Percentiles rank a stretch among this genome's conserved stretches.
phyloP scores from a whole-genome alignment of 2,888 invertebrate genomes.

The Cerastis rubricosa region DNA sequence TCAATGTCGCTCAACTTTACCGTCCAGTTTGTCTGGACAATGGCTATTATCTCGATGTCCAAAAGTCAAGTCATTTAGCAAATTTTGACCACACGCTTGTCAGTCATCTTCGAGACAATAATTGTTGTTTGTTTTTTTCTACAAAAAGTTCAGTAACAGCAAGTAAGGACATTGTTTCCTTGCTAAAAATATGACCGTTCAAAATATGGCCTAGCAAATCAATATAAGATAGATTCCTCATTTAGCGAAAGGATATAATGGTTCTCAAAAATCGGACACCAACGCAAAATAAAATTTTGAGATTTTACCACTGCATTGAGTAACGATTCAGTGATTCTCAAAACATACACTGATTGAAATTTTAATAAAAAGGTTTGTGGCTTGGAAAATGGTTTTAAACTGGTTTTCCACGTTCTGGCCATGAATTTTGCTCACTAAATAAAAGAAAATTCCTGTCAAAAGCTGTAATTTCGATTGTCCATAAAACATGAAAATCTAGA shows the following conservation, averaged over 20 bases:
- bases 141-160: constrained; percentile 57
- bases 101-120: constrained; percentile 76
- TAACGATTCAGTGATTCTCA: too few relatives aligned
- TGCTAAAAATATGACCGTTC: constrained; percentile 5
- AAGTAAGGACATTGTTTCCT: constrained; percentile 41
- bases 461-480: not conserved
- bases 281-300: not conserved
- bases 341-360: too few relatives aligned
- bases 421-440: not conserved
- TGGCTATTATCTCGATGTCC: constrained; percentile 71
- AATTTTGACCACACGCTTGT: constrained; percentile 79
- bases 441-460: not conserved
- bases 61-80: constrained; percentile 69
- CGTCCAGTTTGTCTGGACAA: constrained; percentile 70
- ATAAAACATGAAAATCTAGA: not conserved
- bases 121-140: constrained; percentile 62
- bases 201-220: constrained; percentile 1
- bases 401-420: not conserved
- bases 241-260: not conserved
- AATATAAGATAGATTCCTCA: not conserved
- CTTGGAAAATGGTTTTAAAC: not conserved
- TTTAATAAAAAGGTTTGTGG: not conserved
- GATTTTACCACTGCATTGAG: not conserved
- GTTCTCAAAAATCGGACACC: not conserved
- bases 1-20: constrained; percentile 69